phyloP scores from a whole-genome alignment of 2,888 invertebrate genomes.

The Nemotelus nigrinus region DNA sequence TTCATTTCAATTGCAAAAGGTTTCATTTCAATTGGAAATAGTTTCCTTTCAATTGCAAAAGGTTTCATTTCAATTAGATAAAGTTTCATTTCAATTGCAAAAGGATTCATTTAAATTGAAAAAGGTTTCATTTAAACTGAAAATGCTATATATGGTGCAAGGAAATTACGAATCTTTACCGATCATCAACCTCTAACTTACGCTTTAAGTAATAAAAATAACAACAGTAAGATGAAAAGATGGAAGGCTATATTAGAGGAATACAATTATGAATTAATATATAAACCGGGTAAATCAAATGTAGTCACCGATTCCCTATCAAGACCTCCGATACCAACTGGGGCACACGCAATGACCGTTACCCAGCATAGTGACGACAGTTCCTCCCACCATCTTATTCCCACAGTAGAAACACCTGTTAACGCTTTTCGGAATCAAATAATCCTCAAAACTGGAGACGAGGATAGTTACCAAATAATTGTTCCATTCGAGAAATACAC shows the following conservation, averaged over 20 bases:
- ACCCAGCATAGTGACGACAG: constrained; percentile 24
- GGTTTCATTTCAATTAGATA: no score
- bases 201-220: background rate
- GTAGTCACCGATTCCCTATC: background rate
- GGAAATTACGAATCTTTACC: no score
- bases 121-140: no score
- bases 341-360: background rate
- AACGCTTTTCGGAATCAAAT: constrained; percentile 38
- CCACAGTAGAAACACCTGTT: constrained; percentile 8
- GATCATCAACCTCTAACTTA: background rate
- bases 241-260: constrained; percentile 10
- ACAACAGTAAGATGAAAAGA: background rate
- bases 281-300: background rate
- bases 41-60: no score
- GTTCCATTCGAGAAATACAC: constrained; percentile 13
- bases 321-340: background rate
- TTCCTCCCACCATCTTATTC: constrained; percentile 22
- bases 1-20: no score
- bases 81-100: no score
- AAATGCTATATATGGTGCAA: no score
- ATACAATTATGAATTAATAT: no score
- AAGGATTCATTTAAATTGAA: no score
- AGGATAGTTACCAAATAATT: constrained; percentile 10
- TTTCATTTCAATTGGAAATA: no score
- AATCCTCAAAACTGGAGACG: constrained; percentile 1